Percentiles rank a stretch among this genome's conserved stretches.
Conservation (phyloP, 2,888 invertebrate species). For the Nasonovia ribisnigri region DNA sequence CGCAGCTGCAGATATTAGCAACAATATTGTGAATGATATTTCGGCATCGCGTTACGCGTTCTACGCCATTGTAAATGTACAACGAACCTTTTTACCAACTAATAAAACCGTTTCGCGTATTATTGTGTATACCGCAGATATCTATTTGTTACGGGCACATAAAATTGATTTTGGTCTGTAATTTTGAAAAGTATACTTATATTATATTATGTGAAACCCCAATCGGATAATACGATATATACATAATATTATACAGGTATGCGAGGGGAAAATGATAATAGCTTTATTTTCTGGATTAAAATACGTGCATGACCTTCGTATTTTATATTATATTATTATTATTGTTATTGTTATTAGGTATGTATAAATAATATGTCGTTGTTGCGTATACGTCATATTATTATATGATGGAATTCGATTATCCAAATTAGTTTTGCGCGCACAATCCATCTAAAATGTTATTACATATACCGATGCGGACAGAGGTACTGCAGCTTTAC, state of each 20-base stretch:
- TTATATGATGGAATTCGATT: not conserved
- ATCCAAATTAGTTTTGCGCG: not conserved
- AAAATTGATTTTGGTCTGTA: not conserved
- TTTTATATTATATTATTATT: not conserved
- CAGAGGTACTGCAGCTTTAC: not conserved
- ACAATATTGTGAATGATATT: not conserved
- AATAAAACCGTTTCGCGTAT: not conserved
- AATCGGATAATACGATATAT: not conserved
- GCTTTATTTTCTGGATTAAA: not conserved
- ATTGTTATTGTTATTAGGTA: not conserved
- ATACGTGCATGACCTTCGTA: not conserved
- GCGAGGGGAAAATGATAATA: not conserved
- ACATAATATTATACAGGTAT: accelerated
- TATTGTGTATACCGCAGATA: not conserved
- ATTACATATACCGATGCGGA: not conserved
- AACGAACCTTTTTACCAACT: not conserved
- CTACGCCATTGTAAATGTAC: too few relatives aligned
- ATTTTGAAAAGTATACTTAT: not conserved
- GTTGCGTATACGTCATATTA: not conserved
- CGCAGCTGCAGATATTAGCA: not conserved
- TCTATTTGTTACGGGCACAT: not conserved
- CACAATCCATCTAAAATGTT: not conserved
- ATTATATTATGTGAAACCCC: not conserved
- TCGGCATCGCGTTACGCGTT: not conserved
- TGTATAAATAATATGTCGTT: not conserved